Percentiles rank a stretch among this genome's conserved stretches.
These are phyloP conservation scores for Folsomia manolachei DNA, from an alignment of 2,888 invertebrate genomes.

Conservation along the genomic window DNA sequence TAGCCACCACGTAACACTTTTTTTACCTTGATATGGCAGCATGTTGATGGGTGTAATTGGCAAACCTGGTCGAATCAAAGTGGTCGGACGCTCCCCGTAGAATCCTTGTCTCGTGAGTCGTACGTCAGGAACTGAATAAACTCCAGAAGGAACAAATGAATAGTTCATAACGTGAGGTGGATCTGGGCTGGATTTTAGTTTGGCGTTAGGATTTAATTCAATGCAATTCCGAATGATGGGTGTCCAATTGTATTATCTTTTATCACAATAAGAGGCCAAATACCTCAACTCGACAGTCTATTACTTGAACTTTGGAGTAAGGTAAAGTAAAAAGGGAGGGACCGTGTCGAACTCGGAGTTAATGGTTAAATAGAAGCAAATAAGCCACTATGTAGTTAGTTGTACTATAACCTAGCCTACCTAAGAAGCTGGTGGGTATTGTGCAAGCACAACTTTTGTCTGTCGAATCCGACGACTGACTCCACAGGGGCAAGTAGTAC, in stretches of 20 bases:
- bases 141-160: constrained; percentile 28
- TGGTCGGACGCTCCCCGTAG: constrained; percentile 35
- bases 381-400: background rate
- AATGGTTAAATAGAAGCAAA: background rate
- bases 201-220: background rate
- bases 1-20: background rate
- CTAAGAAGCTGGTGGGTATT: background rate
- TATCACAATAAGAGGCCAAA: constrained; percentile 27
- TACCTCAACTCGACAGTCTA: constrained; percentile 8
- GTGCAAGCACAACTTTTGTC: too few species aligned
- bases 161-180: constrained; percentile 12
- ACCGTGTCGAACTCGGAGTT: background rate
- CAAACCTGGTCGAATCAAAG: constrained; percentile 33
- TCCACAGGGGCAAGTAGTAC: constrained; percentile 7
- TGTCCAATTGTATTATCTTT: constrained; percentile 1
- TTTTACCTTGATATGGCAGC: constrained; percentile 44
- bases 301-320: constrained; percentile 37
- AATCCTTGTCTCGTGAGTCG: constrained; percentile 39
- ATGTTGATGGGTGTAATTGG: constrained; percentile 42
- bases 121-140: constrained; percentile 46
- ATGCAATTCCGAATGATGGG: background rate
- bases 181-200: constrained; percentile 7
- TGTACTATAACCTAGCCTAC: background rate
- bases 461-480: too few species aligned
- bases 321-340: background rate